These are phyloP conservation scores for Zosterops pallidus DNA, from an alignment of 2,113 vertebrate species.

Conservation along the genomic window DNA sequence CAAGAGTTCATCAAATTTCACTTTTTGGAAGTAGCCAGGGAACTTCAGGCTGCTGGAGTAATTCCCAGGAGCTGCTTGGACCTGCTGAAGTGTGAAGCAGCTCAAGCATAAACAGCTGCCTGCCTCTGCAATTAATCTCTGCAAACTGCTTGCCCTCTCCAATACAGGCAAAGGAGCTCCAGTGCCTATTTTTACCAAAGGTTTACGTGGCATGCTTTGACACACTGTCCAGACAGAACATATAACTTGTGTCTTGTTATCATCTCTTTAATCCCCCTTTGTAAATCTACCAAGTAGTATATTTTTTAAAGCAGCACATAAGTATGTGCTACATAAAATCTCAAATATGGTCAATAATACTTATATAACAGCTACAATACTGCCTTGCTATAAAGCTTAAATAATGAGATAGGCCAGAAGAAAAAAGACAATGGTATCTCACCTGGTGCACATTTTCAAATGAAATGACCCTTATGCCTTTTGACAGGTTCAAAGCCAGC, in stretches of 20 bases:
- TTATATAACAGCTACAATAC: background rate
- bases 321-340: background rate
- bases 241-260: background rate
- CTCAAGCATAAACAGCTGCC: background rate
- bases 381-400: background rate
- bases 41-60: background rate
- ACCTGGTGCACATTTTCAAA: background rate
- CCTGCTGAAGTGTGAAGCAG: background rate
- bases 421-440: background rate
- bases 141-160: background rate
- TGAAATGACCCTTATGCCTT: conserved; percentile 19
- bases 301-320: background rate
- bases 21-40: background rate
- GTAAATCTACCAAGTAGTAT: background rate
- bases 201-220: background rate
- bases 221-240: background rate
- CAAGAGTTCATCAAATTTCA: background rate
- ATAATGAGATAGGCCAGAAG: background rate
- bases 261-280: background rate
- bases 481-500: conserved; percentile 56
- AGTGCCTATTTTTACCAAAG: background rate
- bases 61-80: background rate
- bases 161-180: background rate
- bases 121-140: background rate
- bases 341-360: background rate